Evolutionary conservation across 2,797 vertebrate species (phyloP), one percentile per base, ranked within the genome.

Genomic region (Agapornis canus): DNA sequence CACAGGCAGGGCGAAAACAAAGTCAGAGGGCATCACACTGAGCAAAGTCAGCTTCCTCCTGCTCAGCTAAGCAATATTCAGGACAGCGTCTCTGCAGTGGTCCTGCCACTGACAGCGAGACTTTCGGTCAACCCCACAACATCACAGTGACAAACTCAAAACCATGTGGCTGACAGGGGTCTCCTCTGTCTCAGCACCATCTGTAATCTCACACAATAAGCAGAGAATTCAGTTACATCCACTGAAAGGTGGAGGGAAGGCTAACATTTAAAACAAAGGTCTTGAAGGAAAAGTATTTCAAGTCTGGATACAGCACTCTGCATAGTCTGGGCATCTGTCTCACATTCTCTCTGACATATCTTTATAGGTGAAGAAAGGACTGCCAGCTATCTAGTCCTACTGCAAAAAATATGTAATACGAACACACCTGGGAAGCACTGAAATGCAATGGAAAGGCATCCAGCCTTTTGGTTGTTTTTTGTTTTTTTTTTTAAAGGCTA

Each of bases 161-260:
- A 61, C 8, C 29, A 39, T 1, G 3, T 7, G 37, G 80, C 65
- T 95, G 63, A 51, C n/a, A 59, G n/a, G 17, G 54, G 61, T 25
- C 47, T 66, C 39, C 54, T 59, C 25, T 4, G 3, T 15, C 47
- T 37, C 56, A 75, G 71, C 68, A 91, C 35, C 43, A 32, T 9
- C 7, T 0, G 0, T 22, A 69, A 52, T 5, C 47, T 11, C 19
- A 42, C 20, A 22, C 0, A 1, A 59, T 6, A 16, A 89, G 37
- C 2, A 9, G 9, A 76, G 26, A 37, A 54, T 61, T 78, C 59
- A 57, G 32, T 42, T 35, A 69, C 0, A 20, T 60, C 39, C 31
- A 31, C 49, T 59, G 45, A 82, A 80, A 63, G 22, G 35, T 20
- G 5, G 16, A 65, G 39, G 37, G 31, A 47, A 14, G 51, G 10